Percentiles rank a stretch among this genome's conserved stretches.
Evolutionary conservation across 1,140 invertebrate species (phyloP).

Genomic region (Drosophila novamexicana): DNA sequence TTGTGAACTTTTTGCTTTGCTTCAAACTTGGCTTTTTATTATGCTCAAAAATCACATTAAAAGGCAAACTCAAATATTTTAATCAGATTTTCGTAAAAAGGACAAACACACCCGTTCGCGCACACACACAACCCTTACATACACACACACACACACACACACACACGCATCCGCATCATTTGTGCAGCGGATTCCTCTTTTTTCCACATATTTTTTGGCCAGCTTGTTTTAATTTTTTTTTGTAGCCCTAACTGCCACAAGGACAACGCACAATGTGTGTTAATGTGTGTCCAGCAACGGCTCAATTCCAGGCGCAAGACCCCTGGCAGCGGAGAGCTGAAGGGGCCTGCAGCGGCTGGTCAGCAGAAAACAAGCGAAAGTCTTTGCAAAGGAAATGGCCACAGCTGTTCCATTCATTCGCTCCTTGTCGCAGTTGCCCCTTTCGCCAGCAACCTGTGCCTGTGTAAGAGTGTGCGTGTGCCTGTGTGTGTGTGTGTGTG

Average conservation of each 20-base stretch:
- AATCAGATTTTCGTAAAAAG: slow-evolving; percentile 83
- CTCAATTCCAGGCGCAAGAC: slow-evolving; percentile 23
- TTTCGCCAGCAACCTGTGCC: not conserved
- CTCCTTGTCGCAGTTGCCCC: slow-evolving; percentile 57
- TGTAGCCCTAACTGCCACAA: slow-evolving; percentile 26
- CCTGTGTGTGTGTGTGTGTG: slow-evolving; percentile 9
- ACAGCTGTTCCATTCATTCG: slow-evolving; percentile 73
- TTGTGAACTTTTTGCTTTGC: slow-evolving; percentile 45
- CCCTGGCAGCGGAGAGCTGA: slow-evolving; percentile 2
- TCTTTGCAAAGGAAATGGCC: slow-evolving; percentile 72
- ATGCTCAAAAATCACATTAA: slow-evolving; percentile 84
- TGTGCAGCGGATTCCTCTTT: slow-evolving; percentile 26
- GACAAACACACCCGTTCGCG: slow-evolving; percentile 55
- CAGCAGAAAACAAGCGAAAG: slow-evolving; percentile 45
- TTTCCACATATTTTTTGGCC: slow-evolving; percentile 15
- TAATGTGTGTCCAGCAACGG: slow-evolving; percentile 69
- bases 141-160: slow-evolving; percentile 25
- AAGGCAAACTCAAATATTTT: slow-evolving; percentile 84
- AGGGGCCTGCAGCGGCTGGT: slow-evolving; percentile 13
- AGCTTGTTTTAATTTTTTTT: slow-evolving; percentile 51
- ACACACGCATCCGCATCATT: slow-evolving; percentile 26
- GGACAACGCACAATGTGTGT: slow-evolving; percentile 75
- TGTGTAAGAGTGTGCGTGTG: not conserved
- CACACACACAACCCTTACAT: slow-evolving; percentile 29
- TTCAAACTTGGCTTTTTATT: slow-evolving; percentile 73